These are phyloP conservation scores for Xyrichtys novacula DNA, from an alignment of 2,797 vertebrate species.

Conservation along the genomic window DNA sequence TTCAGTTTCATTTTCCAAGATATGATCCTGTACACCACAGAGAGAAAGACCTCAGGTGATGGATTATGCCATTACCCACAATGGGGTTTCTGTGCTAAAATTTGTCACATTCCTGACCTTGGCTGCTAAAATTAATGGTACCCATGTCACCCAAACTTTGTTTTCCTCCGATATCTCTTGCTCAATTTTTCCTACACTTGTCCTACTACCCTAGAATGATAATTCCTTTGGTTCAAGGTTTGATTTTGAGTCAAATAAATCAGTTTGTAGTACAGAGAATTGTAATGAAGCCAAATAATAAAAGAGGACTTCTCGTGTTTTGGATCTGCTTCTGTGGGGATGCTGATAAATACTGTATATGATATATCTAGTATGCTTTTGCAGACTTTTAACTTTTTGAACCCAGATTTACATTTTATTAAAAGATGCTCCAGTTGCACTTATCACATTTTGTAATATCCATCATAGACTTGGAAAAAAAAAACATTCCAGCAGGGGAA, in stretches of 20 bases:
- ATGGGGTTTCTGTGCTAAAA: conserved; percentile 55
- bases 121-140: conserved; percentile 52
- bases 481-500: conserved; percentile 10
- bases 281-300: background rate
- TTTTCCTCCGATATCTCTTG: background rate
- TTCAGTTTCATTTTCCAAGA: conserved; percentile 25
- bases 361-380: background rate
- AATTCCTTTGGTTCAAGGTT: background rate
- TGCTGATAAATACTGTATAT: no score
- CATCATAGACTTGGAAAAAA: background rate
- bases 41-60: conserved; percentile 52
- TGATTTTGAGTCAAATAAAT: conserved; percentile 16
- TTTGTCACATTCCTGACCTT: conserved; percentile 59
- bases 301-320: background rate
- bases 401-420: background rate
- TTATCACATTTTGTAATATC: background rate
- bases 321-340: background rate
- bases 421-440: background rate
- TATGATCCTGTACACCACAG: conserved; percentile 28
- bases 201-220: background rate
- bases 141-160: conserved; percentile 26
- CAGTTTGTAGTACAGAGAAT: background rate
- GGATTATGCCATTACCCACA: conserved; percentile 62
- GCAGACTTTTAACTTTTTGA: background rate
- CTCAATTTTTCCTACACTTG: background rate